Evolutionary conservation across 2,113 vertebrate genomes (phyloP), one percentile per base, ranked within the genome.

Genomic region (Spea bombifrons): DNA sequence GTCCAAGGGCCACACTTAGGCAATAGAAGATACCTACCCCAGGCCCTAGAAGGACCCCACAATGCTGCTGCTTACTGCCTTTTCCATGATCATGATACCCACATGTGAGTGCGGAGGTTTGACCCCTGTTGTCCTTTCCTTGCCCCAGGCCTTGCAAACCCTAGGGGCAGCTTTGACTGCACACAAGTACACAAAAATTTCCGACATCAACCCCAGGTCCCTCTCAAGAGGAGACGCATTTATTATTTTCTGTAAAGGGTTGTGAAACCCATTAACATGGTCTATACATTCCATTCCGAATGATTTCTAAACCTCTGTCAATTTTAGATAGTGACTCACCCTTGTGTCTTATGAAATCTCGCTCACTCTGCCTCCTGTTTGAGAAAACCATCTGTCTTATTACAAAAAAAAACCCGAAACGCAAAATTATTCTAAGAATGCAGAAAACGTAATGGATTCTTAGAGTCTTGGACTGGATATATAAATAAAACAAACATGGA

Each of bases 381-480:
- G 10, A 50, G 30, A 52, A 71, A 59, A 77, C 69, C 46, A 61
- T 16, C 5, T n/a, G 46, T 13, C 45, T 44, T 68, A 45, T 43
- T n/a, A 48, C 3, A 53, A 71, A 71, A 70, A 78, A 49, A 76
- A 43, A 71, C 64, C 17, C 44, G 0, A 46, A 10, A 66, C 7
- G n/a, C 16, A 66, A 63, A 79, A 65, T 53, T 46, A 78, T 78
- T 72, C 61, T 64, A 78, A 72, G 61, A 79, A 79, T 79, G 69
- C 47, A 73, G 61, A 66, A 73, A 73, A 8, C 30, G 45, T 61
- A 77, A 50, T 63, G 66, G 45, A 66, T 43, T 53, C 52, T 69
- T 5, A 30, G 5, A 67, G 13, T 57, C 59, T 61, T 61, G 59
- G 59, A 61, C 46, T 59, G n/a, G 65, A 68, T 69, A 49, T 59